Conservation (phyloP, 2,888 invertebrate species). For the Melinaea marsaeus region DNA sequence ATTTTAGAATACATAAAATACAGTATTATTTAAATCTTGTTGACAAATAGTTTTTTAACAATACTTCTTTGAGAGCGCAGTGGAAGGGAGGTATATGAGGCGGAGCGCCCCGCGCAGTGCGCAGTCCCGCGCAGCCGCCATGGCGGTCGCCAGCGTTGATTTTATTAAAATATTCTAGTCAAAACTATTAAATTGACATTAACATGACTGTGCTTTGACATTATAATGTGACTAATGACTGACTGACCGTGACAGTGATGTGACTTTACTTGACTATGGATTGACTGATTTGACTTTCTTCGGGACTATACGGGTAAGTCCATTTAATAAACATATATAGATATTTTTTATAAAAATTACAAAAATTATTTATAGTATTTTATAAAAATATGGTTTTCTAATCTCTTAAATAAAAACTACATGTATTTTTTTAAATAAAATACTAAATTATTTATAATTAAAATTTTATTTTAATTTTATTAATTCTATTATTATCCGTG, state of each 20-base stretch:
- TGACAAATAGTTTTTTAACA: slow-evolving; percentile 25
- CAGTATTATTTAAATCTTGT: slow-evolving; percentile 25
- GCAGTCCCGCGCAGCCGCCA: slow-evolving; percentile 62
- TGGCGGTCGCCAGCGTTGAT: slow-evolving; percentile 57
- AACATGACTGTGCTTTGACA: slow-evolving; percentile 24
- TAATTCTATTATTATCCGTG: too few species aligned
- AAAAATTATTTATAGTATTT: background rate
- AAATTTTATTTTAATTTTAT: too few species aligned
- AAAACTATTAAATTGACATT: slow-evolving; percentile 34
- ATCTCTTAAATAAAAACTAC: too few species aligned
- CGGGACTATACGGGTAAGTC: slow-evolving; percentile 35
- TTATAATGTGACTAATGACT: slow-evolving; percentile 14
- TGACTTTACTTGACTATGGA: slow-evolving; percentile 46
- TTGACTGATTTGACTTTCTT: slow-evolving; percentile 35
- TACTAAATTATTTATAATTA: too few species aligned
- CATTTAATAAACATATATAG: slow-evolving; percentile 29
- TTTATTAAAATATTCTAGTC: slow-evolving; percentile 56
- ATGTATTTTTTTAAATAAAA: too few species aligned
- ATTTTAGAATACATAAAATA: background rate
- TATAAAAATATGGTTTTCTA: too few species aligned
- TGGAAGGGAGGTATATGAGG: slow-evolving; percentile 70
- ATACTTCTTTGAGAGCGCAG: slow-evolving; percentile 33
- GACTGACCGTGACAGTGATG: slow-evolving; percentile 39
- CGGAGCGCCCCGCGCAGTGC: slow-evolving; percentile 39
- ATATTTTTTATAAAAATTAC: background rate